These are phyloP conservation scores for Acanthopleura granulata DNA, from an alignment of 2,888 invertebrate genomes.

Conservation along the genomic window DNA sequence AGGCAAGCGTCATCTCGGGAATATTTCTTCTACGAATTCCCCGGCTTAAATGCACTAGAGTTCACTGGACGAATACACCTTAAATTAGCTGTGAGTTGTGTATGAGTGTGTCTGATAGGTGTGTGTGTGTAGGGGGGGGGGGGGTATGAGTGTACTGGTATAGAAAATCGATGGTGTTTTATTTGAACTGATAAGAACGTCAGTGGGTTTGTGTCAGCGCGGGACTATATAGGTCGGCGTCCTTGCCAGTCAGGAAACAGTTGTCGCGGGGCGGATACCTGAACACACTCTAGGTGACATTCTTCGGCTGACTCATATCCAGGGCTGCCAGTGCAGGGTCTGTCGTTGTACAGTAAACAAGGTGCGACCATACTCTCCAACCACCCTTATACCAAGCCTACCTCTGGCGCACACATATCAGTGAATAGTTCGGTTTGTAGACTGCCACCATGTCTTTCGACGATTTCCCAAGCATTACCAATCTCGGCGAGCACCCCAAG, in stretches of 20 bases:
- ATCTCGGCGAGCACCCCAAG: constrained; percentile 40
- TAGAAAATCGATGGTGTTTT: background rate
- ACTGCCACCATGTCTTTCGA: background rate
- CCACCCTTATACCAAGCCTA: too few species aligned
- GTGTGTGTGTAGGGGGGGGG: too few species aligned
- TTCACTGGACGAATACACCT: too few species aligned
- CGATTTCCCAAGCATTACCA: constrained; percentile 46
- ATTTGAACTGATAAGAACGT: background rate
- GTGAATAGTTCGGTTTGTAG: too few species aligned
- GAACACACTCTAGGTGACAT: background rate
- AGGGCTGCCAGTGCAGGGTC: background rate
- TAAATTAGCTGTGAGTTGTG: too few species aligned
- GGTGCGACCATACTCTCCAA: too few species aligned
- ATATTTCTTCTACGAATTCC: too few species aligned
- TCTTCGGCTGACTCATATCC: constrained; percentile 10
- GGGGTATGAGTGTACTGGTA: background rate
- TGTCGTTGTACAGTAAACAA: too few species aligned
- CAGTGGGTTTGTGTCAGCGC: background rate
- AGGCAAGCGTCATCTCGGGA: too few species aligned
- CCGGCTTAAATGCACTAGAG: too few species aligned
- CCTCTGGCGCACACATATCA: too few species aligned
- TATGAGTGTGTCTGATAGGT: too few species aligned
- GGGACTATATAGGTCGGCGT: constrained; percentile 4
- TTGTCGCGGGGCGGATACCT: constrained; percentile 17
- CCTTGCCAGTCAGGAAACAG: background rate